phyloP scores from a whole-genome alignment of 2,113 vertebrate genomes.

The Circaetus gallicus region DNA sequence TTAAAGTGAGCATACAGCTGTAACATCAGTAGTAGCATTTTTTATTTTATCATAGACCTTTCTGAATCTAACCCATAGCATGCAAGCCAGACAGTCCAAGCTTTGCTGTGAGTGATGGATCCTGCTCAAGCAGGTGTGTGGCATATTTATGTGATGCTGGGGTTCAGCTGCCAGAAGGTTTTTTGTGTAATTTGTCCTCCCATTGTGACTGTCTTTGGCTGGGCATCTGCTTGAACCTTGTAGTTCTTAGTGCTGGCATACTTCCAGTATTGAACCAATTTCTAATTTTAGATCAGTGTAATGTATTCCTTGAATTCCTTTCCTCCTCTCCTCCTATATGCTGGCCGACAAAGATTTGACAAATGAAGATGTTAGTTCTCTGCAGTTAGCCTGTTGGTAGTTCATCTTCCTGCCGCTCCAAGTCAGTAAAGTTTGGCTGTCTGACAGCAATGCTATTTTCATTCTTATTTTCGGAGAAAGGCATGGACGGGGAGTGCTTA shows the following conservation, averaged over 20 bases:
- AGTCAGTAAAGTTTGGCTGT: constrained; percentile 7
- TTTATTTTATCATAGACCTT: background rate
- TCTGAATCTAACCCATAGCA: background rate
- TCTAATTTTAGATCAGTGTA: constrained; percentile 27
- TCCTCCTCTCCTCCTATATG: background rate
- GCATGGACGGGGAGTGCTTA: background rate
- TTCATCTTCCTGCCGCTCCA: constrained; percentile 10
- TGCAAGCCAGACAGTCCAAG: background rate
- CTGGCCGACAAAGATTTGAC: constrained; percentile 29
- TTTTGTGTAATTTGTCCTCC: constrained; percentile 28
- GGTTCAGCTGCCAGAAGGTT: background rate
- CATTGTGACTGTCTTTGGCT: constrained; percentile 11
- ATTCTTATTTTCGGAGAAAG: background rate
- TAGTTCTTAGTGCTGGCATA: background rate
- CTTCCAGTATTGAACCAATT: background rate
- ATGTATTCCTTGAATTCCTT: constrained; percentile 38
- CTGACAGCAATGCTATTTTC: constrained; percentile 8
- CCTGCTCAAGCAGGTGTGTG: background rate
- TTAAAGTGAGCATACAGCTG: background rate
- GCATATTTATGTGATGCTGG: background rate
- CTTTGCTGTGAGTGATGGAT: background rate
- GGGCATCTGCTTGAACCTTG: constrained; percentile 38
- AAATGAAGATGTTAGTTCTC: constrained; percentile 40
- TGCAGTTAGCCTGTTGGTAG: constrained; percentile 23
- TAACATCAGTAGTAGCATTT: background rate